Evolutionary conservation across 2,113 vertebrate genomes (phyloP).

Genomic region (Gobius niger): DNA sequence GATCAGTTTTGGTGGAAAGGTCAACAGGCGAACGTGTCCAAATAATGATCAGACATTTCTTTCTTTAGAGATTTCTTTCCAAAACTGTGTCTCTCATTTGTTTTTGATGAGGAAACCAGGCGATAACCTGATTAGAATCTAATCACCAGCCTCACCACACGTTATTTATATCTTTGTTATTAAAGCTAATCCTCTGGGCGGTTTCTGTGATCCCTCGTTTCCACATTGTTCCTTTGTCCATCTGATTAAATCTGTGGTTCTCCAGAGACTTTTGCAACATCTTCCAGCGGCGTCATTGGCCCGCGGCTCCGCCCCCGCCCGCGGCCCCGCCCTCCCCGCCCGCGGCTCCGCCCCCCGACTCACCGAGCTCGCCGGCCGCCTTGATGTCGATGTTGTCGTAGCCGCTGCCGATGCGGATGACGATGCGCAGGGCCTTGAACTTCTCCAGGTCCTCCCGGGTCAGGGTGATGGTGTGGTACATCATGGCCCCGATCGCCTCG

Average conservation of each 20-base stretch:
- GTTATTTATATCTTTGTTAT: too few species aligned
- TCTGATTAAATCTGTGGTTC: neutral
- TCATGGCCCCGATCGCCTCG: slow-evolving; percentile 95
- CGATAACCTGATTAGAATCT: too few species aligned
- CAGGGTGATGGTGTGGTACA: slow-evolving; percentile 99
- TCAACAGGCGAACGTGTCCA: too few species aligned
- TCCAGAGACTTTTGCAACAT: neutral
- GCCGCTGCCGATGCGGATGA: slow-evolving; percentile 96
- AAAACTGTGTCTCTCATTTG: too few species aligned
- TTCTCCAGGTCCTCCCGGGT: slow-evolving; percentile 98
- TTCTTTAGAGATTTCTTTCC: too few species aligned
- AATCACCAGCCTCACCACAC: too few species aligned
- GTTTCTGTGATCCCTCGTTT: neutral
- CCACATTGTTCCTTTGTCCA: neutral
- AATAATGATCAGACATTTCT: too few species aligned
- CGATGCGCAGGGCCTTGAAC: slow-evolving; percentile 95
- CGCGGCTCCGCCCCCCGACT: too few species aligned
- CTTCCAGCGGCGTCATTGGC: neutral
- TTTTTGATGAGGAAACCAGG: too few species aligned
- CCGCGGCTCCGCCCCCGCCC: too few species aligned
- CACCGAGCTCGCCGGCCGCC: slow-evolving; percentile 94
- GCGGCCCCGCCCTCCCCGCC: too few species aligned
- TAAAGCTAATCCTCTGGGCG: neutral
- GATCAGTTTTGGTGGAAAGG: too few species aligned
- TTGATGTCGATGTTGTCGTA: slow-evolving; percentile 99